Evolutionary conservation across 2,113 vertebrate genomes (phyloP), one percentile per base, ranked within the genome.

Genomic region (Stercorarius parasiticus): DNA sequence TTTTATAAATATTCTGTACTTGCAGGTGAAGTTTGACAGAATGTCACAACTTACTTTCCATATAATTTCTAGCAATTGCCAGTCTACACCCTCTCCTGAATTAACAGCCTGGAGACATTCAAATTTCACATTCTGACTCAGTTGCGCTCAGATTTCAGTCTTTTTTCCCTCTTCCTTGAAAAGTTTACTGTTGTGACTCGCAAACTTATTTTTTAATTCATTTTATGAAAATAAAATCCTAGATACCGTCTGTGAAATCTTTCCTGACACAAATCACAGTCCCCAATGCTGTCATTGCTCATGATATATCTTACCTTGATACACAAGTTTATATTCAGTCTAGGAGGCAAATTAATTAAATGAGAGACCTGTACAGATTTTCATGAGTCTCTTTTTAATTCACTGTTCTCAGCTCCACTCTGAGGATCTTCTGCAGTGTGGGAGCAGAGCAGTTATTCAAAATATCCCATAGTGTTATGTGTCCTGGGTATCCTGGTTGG

Each of bases 21-120:
- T 82, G 20, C 66, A 94, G 91, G 83, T 96, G 93, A 84, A 79
- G 47, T 89, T 64, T 95, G 92, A 94, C 88, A 94, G 86, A 91
- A 84, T 89, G 90, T 95, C 94, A 84, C 52, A 89, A 76, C 61
- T 86, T 74, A 70, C 72, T 95, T 96, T 93, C 47, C 40, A 65
- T 93, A 89, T 95, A 88, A 94, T 91, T 95, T 92, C 86, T 91
- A 76, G 80, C 40, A 81, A 91, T 93, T 92, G 30, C 83, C 18
- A 84, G 15, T 91, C 43, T 79, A 72, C 38, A 58, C 5, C 6
- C 10, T 86, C 47, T 79, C 67, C 18, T 72, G 77, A 96, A 76
- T 91, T 91, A 89, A 91, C 52, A 95, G 53, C 52, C 61, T 87
- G 62, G 56, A 97, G 69, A 92, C 5, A 71, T 80, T 76, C 29